Base-by-base conservation (phyloP, 2,113 vertebrate genomes). In the Arothron firmamentum region DNA sequence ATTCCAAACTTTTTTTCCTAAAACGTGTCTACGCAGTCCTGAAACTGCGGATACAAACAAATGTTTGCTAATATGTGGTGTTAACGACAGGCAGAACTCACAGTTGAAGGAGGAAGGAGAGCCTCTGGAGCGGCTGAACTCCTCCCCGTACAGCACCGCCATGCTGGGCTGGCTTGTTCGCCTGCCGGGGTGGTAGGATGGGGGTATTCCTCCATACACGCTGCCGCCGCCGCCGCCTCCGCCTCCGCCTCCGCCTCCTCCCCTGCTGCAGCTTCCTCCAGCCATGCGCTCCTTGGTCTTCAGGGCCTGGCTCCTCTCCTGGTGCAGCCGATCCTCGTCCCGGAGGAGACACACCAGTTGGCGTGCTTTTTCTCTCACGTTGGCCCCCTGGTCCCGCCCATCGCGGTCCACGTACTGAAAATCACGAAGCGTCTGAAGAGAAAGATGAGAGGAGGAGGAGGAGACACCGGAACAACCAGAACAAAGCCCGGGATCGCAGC, bases 221-320 rank as follows among this genome's bases (percentile, higher is more conserved):
- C 0, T 77, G 6, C 81, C 74, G 1, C 56, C 62, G 31, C 0
- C 78, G 4, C 79, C 74, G 1, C 56, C 65, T 0, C 77, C 68
- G 0, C 92, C 84, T 60, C 92, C 92, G 1, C 88, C 88, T 23
- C 93, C 92, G 4, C 81, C 74, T 1, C 56, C 65, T 0, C 77
- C 68, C 0, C 92, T 84, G 60, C 92, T 91, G 1, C 88, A 88
- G 28, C 93, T 92, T 65, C 93, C 94, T 0, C 92, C 89, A 0
- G 94, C 92, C 94, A 97, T 94, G 59, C 94, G 92, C 83, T 95
- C 94, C 78, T 94, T 96, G 77, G 95, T 98, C 86, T 97, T 96
- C 18, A 97, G 90, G 0, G 96, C 96, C 0, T 95, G 94, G 0
- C 90, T 90, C 49, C 96, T 88, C 70, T 97, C 96, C 77, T 94